phyloP scores from a whole-genome alignment of 2,888 invertebrate species.

The Heteromurus nitidus region DNA sequence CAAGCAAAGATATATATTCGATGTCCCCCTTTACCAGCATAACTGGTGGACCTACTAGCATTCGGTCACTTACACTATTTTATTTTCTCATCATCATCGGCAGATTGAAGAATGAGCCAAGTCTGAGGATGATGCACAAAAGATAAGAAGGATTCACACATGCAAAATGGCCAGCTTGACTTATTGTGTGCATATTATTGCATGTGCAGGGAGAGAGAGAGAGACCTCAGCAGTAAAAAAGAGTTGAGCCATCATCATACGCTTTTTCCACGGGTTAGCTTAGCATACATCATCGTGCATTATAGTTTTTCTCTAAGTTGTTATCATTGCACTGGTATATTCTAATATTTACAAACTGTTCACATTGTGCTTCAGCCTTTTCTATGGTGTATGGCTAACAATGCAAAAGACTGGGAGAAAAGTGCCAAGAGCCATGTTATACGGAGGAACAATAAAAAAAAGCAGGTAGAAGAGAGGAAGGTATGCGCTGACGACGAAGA shows the following conservation, averaged over 20 bases:
- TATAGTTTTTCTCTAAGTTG: too few relatives aligned
- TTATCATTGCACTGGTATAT: neutral
- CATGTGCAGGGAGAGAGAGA: too few relatives aligned
- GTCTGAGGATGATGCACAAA: constrained; percentile 12
- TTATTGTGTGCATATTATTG: neutral
- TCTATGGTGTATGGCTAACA: too few relatives aligned
- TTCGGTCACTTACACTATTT: constrained; percentile 57
- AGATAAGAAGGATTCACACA: constrained; percentile 25
- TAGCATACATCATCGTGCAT: too few relatives aligned
- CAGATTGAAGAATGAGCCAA: constrained; percentile 10
- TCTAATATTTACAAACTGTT: neutral
- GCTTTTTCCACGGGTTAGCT: too few relatives aligned
- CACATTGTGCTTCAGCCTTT: constrained; percentile 2
- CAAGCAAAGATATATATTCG: too few relatives aligned
- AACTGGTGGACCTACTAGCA: constrained; percentile 40
- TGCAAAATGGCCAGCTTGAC: neutral
- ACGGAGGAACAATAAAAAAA: constrained; percentile 18
- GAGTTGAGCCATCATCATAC: too few relatives aligned
- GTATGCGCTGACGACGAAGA: too few relatives aligned
- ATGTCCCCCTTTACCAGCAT: constrained; percentile 35
- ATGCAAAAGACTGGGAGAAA: constrained; percentile 31
- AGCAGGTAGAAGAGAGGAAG: neutral
- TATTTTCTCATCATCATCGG: constrained; percentile 21
- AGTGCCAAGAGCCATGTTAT: constrained; percentile 43
- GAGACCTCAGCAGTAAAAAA: too few relatives aligned